phyloP scores from a whole-genome alignment of 2,113 vertebrate genomes.

The Xiphophorus couchianus region DNA sequence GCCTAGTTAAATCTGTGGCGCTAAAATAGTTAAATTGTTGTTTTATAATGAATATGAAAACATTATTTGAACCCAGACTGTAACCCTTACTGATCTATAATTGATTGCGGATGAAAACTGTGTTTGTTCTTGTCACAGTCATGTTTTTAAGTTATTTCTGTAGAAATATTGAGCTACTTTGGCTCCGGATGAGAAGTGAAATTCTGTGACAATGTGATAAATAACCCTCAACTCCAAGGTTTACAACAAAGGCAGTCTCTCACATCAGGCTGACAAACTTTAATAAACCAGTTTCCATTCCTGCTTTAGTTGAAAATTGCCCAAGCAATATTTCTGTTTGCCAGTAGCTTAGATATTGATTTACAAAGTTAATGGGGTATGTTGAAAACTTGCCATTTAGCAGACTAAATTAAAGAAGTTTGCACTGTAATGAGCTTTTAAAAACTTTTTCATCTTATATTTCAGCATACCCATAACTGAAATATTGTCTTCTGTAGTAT shows the following conservation, averaged over 20 bases:
- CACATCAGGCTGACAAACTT: slow-evolving; percentile 5
- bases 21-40: background rate
- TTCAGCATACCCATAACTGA: slow-evolving; percentile 5
- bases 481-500: background rate
- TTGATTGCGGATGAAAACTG: slow-evolving; percentile 22
- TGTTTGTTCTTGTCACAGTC: background rate
- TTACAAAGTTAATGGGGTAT: slow-evolving; percentile 46
- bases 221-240: no score
- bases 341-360: slow-evolving; percentile 43
- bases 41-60: slow-evolving; percentile 7
- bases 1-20: no score
- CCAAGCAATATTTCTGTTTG: slow-evolving; percentile 14
- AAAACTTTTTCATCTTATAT: slow-evolving; percentile 5
- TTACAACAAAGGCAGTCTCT: background rate
- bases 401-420: slow-evolving; percentile 26
- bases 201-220: no score
- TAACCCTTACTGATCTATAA: slow-evolving; percentile 31
- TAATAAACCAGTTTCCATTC: slow-evolving; percentile 11
- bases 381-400: slow-evolving; percentile 26
- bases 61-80: slow-evolving; percentile 27
- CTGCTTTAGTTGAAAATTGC: slow-evolving; percentile 12
- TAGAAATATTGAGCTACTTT: no score
- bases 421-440: slow-evolving; percentile 32
- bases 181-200: no score
- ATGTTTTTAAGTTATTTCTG: background rate